These are phyloP conservation scores for Megathymus violae DNA, from an alignment of 1,140 invertebrate species.

Conservation along the genomic window DNA sequence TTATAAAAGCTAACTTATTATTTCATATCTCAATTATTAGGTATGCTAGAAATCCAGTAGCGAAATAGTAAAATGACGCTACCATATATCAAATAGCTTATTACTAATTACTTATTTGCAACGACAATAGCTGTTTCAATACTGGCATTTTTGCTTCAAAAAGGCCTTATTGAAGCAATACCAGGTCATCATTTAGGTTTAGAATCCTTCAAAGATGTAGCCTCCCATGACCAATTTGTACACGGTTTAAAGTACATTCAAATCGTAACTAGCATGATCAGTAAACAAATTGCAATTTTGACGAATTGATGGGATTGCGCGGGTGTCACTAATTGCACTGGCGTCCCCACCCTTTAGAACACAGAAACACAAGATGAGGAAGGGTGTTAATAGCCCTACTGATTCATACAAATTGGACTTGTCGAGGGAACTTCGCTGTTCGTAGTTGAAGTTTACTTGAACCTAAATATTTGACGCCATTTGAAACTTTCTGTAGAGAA, in stretches of 20 bases:
- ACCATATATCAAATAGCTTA: too few species aligned
- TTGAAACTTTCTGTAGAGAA: constrained; percentile 4
- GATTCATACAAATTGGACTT: constrained; percentile 32
- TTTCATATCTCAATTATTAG: too few species aligned
- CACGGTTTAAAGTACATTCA: background rate
- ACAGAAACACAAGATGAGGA: constrained; percentile 22
- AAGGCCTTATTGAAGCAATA: too few species aligned
- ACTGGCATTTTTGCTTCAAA: too few species aligned
- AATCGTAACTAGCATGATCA: constrained; percentile 4
- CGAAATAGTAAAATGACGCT: too few species aligned
- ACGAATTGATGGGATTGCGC: constrained; percentile 15
- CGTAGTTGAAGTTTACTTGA: constrained; percentile 17
- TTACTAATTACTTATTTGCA: too few species aligned
- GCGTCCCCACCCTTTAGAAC: constrained; percentile 12
- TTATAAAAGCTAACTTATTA: too few species aligned
- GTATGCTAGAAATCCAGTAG: too few species aligned
- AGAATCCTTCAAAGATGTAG: too few species aligned
- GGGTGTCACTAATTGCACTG: constrained; percentile 29
- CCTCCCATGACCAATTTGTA: too few species aligned
- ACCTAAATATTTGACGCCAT: constrained; percentile 6
- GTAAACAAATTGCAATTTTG: constrained; percentile 25
- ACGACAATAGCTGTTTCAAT: too few species aligned
- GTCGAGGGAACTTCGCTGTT: constrained; percentile 16
- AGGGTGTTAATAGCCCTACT: constrained; percentile 27
- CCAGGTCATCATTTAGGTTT: too few species aligned